Conservation (phyloP, 1,140 invertebrate genomes). For the Drosophila busckii region DNA sequence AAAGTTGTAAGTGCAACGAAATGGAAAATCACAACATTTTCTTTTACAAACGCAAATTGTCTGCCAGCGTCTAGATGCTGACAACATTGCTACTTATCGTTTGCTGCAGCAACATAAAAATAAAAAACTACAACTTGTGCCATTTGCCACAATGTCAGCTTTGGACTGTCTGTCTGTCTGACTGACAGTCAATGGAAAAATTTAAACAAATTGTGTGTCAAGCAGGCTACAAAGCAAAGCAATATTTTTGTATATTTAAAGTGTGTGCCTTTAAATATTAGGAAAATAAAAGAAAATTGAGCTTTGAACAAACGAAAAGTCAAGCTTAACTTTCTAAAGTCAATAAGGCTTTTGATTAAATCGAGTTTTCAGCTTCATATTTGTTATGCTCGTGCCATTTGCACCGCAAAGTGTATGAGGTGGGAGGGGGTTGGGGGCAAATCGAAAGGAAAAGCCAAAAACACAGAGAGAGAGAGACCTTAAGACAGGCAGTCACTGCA, state of each 20-base stretch:
- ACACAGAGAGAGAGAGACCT: constrained; percentile 9
- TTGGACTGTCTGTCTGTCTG: background rate
- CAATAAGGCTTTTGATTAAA: too few species aligned
- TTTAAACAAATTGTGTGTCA: constrained; percentile 46
- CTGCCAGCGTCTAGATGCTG: too few species aligned
- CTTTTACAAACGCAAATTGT: constrained; percentile 6
- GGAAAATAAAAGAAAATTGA: too few species aligned
- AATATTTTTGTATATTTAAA: too few species aligned
- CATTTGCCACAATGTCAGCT: constrained; percentile 22
- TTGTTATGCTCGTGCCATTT: too few species aligned
- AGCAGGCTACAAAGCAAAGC: background rate
- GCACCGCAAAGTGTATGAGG: too few species aligned
- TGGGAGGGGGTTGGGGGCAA: too few species aligned
- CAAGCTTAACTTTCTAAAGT: too few species aligned
- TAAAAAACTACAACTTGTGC: constrained; percentile 22
- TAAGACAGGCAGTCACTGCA: constrained; percentile 23
- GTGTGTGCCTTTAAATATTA: constrained; percentile 1
- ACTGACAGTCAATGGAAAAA: constrained; percentile 11
- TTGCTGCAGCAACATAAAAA: background rate
- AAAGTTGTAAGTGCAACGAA: constrained; percentile 17
- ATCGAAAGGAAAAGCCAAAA: constrained; percentile 3
- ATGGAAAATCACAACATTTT: constrained; percentile 16
- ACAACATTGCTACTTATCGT: too few species aligned
- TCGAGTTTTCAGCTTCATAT: too few species aligned
- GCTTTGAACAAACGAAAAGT: too few species aligned